A percentile compares a stretch with the other conserved stretches of the same genome.
These are phyloP conservation scores for Teleiodes luculella DNA, from an alignment of 2,888 invertebrate genomes.

Conservation along the genomic window DNA sequence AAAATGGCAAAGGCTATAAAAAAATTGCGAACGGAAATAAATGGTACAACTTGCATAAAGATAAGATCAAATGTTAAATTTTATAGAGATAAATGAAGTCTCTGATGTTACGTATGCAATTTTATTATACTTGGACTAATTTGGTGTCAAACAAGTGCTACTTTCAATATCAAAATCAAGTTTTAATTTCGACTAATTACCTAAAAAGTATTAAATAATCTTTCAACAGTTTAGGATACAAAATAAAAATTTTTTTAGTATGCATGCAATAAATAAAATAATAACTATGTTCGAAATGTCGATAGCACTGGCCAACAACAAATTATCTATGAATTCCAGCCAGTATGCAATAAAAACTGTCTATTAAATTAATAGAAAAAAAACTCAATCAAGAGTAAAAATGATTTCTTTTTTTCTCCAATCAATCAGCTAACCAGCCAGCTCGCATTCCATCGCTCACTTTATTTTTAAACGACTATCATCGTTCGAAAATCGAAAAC, in stretches of 20 bases:
- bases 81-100: neutral
- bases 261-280: too few relatives aligned
- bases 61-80: neutral
- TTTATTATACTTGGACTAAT: neutral
- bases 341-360: too few relatives aligned
- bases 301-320: slow-evolving; percentile 1
- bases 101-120: neutral
- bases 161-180: neutral
- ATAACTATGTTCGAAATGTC: too few relatives aligned
- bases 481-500: slow-evolving; percentile 46
- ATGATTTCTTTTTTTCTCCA: slow-evolving; percentile 27
- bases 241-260: too few relatives aligned
- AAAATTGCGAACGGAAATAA: neutral
- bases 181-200: neutral
- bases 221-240: neutral
- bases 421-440: slow-evolving; percentile 40
- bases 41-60: neutral
- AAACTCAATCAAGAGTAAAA: slow-evolving; percentile 18
- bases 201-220: neutral
- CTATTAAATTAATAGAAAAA: slow-evolving; percentile 29
- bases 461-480: slow-evolving; percentile 39
- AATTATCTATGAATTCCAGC: neutral
- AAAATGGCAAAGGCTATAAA: too few relatives aligned
- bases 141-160: neutral
- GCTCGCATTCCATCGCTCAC: slow-evolving; percentile 32